These are phyloP conservation scores for Cisticola juncidis DNA, from an alignment of 2,113 vertebrate species.

Conservation along the genomic window DNA sequence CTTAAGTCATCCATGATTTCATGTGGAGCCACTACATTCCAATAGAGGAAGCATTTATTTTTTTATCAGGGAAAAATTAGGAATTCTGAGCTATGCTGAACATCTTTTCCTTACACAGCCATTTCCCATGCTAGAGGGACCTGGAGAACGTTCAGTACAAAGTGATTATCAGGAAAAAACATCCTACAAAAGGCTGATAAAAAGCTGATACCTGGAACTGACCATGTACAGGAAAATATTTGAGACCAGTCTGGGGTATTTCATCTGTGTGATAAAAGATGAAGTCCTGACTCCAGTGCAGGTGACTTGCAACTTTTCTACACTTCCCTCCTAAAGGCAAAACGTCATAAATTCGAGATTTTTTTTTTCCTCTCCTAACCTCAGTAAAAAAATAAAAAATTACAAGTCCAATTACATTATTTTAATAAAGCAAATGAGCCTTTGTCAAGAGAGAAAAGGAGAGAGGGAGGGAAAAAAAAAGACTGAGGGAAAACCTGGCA, in stretches of 20 bases:
- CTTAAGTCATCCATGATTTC: not conserved
- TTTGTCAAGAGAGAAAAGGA: not conserved
- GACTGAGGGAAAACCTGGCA: not conserved
- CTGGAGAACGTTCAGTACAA: not conserved
- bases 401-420: not conserved
- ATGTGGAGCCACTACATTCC: not conserved
- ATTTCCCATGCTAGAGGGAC: not conserved
- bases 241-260: not conserved
- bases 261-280: not conserved
- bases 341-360: not conserved
- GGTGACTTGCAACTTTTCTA: not conserved
- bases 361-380: not conserved
- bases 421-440: not conserved
- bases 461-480: not conserved
- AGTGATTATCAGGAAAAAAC: not conserved
- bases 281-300: not conserved
- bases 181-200: too few relatives aligned
- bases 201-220: not conserved
- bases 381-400: not conserved
- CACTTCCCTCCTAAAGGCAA: not conserved
- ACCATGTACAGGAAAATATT: not conserved
- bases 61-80: not conserved
- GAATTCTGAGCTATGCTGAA: not conserved
- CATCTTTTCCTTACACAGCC: not conserved
- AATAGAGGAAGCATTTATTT: not conserved